Percentiles rank a stretch among this genome's conserved stretches.
phyloP scores from a whole-genome alignment of 1,140 invertebrate genomes.

The Atopsyche davidsoni region DNA sequence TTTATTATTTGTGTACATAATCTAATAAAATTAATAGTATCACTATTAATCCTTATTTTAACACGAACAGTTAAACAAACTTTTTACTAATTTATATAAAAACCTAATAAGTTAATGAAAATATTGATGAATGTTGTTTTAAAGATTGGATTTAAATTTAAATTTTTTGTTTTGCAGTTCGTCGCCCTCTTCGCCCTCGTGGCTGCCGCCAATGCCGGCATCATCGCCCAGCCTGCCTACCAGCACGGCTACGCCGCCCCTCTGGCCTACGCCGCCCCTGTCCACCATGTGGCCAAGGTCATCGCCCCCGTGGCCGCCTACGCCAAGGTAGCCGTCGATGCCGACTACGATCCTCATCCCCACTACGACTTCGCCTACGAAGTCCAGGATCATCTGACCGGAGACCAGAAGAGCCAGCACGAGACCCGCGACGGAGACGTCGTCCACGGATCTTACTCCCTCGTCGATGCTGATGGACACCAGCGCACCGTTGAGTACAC shows the following conservation, averaged over 20 bases:
- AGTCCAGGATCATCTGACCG: slow-evolving; percentile 38
- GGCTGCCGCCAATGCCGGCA: slow-evolving; percentile 7
- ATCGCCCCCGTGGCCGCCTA: background rate
- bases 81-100: no score
- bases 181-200: slow-evolving; percentile 7
- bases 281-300: background rate
- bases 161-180: slow-evolving; percentile 3
- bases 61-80: no score
- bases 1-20: no score
- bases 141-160: no score
- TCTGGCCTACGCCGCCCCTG: background rate
- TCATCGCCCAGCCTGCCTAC: slow-evolving; percentile 6
- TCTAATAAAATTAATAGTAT: no score
- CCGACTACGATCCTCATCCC: slow-evolving; percentile 37
- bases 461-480: slow-evolving; percentile 48
- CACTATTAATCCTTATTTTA: no score
- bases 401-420: slow-evolving; percentile 40
- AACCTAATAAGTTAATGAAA: no score
- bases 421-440: slow-evolving; percentile 38
- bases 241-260: background rate
- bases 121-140: no score
- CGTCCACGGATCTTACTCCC: slow-evolving; percentile 42
- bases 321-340: no score
- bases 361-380: slow-evolving; percentile 41
- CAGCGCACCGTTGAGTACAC: slow-evolving; percentile 50